Evolutionary conservation across 2,113 vertebrate genomes (phyloP), one percentile per base, ranked within the genome.

Genomic region (Pedionomus torquatus): DNA sequence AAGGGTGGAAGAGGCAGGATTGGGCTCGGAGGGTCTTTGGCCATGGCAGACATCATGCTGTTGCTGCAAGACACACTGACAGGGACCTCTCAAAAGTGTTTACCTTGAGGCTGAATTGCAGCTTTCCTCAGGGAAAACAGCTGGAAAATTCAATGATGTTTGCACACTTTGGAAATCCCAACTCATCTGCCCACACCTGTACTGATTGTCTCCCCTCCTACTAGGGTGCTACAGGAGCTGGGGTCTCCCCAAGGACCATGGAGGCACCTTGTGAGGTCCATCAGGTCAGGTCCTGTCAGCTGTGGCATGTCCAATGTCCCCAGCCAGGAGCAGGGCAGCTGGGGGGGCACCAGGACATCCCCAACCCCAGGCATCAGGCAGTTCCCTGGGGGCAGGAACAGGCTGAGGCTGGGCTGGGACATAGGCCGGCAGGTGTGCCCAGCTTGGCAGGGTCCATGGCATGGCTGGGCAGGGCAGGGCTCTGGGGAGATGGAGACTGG

Each of bases 261-360:
- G 31, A 8, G 41, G 5, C 68, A 44, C 26, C 9, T 8, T 20
- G 3, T 11, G 19, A 33, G 5, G 2, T 54, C 49, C 5, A 2
- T 5, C 35, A 74, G 23, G 44, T 31, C n/a, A 51, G 21, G 10
- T 7, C 21, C 48, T 60, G 79, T 24, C 44, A 60, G 52, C 24
- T 11, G 4, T 8, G 4, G 6, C 48, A 72, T 6, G 3, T 85
- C 11, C 24, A 39, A 64, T 39, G 0, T 2, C 4, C 19, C 13
- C 58, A 72, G 13, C 8, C 7, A 66, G 30, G 20, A 28, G 18
- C 33, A n/a, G 69, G 52, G 24, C 28, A 44, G 11, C 26, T 0
- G 0, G 11, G 23, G 23, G 33, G 13, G 3, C 44, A 51, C 26
- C 0, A 2, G 15, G 10, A 10, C 30, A 43, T 10, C 20, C 43